Conservation (phyloP, 2,797 vertebrate genomes). For the Oreochromis grahami region DNA sequence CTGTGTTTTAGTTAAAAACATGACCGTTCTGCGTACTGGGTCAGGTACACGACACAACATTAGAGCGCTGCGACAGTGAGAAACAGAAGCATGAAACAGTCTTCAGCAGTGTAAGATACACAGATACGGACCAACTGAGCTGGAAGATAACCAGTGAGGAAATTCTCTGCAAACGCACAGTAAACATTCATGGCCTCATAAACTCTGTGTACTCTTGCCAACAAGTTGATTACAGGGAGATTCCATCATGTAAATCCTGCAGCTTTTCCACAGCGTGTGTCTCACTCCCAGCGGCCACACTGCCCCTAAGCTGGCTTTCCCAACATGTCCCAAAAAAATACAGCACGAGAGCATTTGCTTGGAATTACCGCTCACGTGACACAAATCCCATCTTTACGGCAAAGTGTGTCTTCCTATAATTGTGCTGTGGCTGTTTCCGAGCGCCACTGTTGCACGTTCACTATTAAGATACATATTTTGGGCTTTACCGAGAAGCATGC, state of each 20-base stretch:
- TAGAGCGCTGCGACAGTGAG: not conserved
- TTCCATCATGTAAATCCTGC: constrained; percentile 61
- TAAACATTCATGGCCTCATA: constrained; percentile 38
- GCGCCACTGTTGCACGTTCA: not conserved
- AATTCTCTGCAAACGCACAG: constrained; percentile 7
- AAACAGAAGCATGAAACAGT: constrained; percentile 7
- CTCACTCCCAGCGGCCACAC: not conserved
- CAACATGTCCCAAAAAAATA: constrained; percentile 24
- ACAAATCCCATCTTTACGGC: constrained; percentile 47
- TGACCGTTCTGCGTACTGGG: not conserved
- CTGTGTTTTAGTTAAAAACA: not conserved
- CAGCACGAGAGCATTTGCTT: constrained; percentile 30
- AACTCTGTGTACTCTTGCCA: constrained; percentile 53
- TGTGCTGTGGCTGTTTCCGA: not conserved
- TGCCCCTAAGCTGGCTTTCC: constrained; percentile 49
- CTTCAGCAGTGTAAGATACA: not conserved
- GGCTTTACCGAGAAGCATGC: not conserved
- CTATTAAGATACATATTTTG: not conserved
- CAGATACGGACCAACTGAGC: not conserved
- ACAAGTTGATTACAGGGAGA: constrained; percentile 70
- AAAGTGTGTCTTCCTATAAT: not conserved
- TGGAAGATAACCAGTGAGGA: constrained; percentile 2
- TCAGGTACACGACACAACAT: not conserved
- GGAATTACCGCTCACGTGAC: constrained; percentile 53
- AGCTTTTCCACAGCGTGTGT: constrained; percentile 38